Percentiles rank a stretch among this genome's conserved stretches.
Conservation (phyloP, 1,140 invertebrate species). For the Drosophila ogumai region DNA sequence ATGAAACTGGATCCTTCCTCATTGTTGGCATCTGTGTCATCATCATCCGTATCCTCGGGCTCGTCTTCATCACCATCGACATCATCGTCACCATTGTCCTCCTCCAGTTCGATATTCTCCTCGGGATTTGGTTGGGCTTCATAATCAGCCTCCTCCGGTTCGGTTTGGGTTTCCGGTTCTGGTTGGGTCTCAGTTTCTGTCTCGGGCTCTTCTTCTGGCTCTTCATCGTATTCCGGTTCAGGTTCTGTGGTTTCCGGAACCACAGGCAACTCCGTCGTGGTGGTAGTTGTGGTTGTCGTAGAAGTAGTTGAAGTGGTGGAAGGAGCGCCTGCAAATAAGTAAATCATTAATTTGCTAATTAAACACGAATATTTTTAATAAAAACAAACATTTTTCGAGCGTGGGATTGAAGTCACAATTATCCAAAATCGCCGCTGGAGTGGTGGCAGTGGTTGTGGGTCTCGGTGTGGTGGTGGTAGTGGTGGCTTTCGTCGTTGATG, state of each 20-base stretch:
- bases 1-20: neutral
- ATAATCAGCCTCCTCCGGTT: neutral
- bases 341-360: no score
- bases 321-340: conserved; percentile 11
- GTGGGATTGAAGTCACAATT: conserved; percentile 57
- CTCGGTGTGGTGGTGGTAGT: neutral
- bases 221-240: neutral
- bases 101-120: neutral
- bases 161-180: neutral
- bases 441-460: conserved; percentile 15
- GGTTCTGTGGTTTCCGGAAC: conserved; percentile 4
- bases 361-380: accelerated
- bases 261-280: conserved; percentile 25
- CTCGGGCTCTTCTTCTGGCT: neutral
- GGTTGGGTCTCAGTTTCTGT: no score
- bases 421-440: conserved; percentile 6
- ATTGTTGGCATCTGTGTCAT: neutral
- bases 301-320: conserved; percentile 1
- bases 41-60: neutral
- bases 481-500: neutral
- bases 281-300: conserved; percentile 11
- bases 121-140: neutral
- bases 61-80: no score
- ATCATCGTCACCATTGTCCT: conserved; percentile 1
- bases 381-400: conserved; percentile 48